Base-by-base conservation (phyloP, 1,140 invertebrate genomes). In the Micrasema longulum region DNA sequence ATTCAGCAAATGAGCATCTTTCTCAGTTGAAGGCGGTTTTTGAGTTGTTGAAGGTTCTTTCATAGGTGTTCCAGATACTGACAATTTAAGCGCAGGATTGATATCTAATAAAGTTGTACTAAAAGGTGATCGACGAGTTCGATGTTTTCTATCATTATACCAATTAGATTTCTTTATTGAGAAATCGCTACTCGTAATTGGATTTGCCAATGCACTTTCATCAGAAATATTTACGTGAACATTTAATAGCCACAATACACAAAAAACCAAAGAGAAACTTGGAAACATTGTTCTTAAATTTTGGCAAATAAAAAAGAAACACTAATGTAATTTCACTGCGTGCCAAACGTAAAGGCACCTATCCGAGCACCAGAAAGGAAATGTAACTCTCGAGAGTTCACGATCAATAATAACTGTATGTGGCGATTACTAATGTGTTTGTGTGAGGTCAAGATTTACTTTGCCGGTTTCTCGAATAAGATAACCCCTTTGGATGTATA, bases 361-460 rank as follows among this genome's bases (percentile, higher is more conserved):
- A 1, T 52, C n/a, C 10, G 48, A 22, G 48, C 16, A 6, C 7
- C 12, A 43, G 16, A 12, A 60, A 60, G 55, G 55, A 60, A 60
- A 43, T n/a, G 26, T 22, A 35, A 52, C 48, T 43, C 7, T 1
- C 35, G 20, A 18, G 36, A 60, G 55, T 41, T 60, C 55, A 60
- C 36, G 55, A 41, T 60, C 55, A 60, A 41, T 60, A 60, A 38
- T 60, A 31, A 60, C 9, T 41, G 36, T 36, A 41, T 60, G 18
- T 38, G 12, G 36, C 35, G 55, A 60, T 60, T 14, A 60, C 16
- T 22, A 41, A 43, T 60, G 36, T 41, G 18, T 35, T 41, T 14
- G 12, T 14, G 12, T 41, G 38, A 60, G 35, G 55, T 60, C 55
- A 60, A 18, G 35, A 38, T 20, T 18, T 14, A 35, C 23, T 35